phyloP scores from a whole-genome alignment of 2,888 invertebrate genomes.

The Celastrina argiolus region DNA sequence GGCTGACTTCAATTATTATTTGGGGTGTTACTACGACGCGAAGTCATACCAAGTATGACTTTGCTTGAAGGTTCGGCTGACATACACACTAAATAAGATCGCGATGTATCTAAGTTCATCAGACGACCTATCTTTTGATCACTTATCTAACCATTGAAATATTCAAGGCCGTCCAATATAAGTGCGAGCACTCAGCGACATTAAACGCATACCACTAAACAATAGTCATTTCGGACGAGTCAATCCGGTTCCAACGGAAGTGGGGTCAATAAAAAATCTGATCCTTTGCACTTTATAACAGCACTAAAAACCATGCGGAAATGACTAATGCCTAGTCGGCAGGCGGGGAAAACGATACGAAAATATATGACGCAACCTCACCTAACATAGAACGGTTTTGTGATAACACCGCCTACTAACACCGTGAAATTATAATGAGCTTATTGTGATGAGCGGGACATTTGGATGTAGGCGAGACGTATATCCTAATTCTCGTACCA shows the following conservation, averaged over 20 bases:
- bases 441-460: neutral
- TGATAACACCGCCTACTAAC: neutral
- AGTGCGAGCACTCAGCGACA: neutral
- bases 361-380: slow-evolving; percentile 24
- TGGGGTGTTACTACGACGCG: too few relatives aligned
- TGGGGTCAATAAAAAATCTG: neutral
- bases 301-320: neutral
- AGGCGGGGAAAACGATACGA: slow-evolving; percentile 26
- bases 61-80: too few relatives aligned
- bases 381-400: slow-evolving; percentile 26
- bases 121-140: neutral
- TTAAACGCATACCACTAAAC: neutral
- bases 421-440: slow-evolving; percentile 2
- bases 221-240: neutral
- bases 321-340: neutral
- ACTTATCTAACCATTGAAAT: neutral
- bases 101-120: neutral
- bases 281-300: neutral
- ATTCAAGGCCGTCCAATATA: neutral
- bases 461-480: neutral
- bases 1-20: too few relatives aligned
- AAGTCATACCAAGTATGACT: too few relatives aligned
- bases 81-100: too few relatives aligned
- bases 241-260: slow-evolving; percentile 2
- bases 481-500: too few relatives aligned